Percentiles rank a stretch among this genome's conserved stretches.
Conservation (phyloP, 1,140 invertebrate genomes). For the Trichonephila clavata region DNA sequence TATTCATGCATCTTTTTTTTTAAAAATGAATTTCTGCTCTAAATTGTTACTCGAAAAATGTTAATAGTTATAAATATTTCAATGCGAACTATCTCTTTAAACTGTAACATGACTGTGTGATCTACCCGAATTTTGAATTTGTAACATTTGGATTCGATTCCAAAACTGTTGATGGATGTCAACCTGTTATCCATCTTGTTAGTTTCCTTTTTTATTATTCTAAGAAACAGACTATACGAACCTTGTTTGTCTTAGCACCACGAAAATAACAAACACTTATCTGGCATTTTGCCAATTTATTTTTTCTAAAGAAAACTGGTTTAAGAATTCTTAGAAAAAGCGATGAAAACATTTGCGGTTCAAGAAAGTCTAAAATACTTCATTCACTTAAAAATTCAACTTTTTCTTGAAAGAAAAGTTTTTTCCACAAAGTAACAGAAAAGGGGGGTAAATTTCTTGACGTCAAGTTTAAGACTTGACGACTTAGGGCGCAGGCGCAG, state of each 20-base stretch:
- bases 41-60: no score
- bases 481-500: neutral
- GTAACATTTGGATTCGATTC: no score
- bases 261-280: neutral
- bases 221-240: neutral
- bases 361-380: neutral
- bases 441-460: neutral
- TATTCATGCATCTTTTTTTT: no score
- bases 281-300: conserved; percentile 1
- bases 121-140: no score
- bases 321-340: neutral
- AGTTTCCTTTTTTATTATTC: neutral
- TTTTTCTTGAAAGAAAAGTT: neutral
- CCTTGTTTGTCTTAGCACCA: neutral
- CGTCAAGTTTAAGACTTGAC: neutral
- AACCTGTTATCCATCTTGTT: neutral
- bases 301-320: neutral
- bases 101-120: no score
- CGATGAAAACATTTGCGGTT: neutral
- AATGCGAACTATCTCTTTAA: no score
- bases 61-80: no score
- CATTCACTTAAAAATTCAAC: neutral
- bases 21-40: no score
- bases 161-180: neutral
- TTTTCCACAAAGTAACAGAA: neutral